A percentile compares a stretch with the other conserved stretches of the same genome.
Evolutionary conservation across 1,140 invertebrate species (phyloP).

Genomic region (Zaprionus gabonicus): DNA sequence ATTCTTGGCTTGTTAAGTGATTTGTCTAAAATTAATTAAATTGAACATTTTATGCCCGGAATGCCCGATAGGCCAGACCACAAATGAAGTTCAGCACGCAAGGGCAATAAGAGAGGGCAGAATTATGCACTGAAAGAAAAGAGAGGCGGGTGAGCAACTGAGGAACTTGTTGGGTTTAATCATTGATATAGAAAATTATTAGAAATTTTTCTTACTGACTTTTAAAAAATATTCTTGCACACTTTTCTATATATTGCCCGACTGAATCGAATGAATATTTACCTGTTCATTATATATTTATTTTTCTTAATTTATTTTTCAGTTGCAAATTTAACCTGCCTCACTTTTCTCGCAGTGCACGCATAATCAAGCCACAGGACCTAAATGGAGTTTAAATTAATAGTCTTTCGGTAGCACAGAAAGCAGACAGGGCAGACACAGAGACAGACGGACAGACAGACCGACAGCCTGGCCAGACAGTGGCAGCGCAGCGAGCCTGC

Average conservation of each 20-base stretch:
- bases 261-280: no score
- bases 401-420: slow-evolving; percentile 59
- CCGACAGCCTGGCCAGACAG: background rate
- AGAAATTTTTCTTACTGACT: no score
- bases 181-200: no score
- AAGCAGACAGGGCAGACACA: slow-evolving; percentile 6
- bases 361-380: slow-evolving; percentile 43
- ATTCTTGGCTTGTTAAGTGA: slow-evolving; percentile 50
- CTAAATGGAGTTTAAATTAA: slow-evolving; percentile 54
- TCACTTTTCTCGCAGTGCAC: slow-evolving; percentile 20
- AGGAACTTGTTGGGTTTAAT: background rate
- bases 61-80: slow-evolving; percentile 32
- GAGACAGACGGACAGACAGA: background rate
- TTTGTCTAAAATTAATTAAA: slow-evolving; percentile 65
- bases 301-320: no score
- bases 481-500: background rate
- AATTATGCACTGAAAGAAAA: slow-evolving; percentile 7
- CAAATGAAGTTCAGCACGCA: slow-evolving; percentile 47
- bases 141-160: background rate
- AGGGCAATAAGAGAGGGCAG: slow-evolving; percentile 10
- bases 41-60: slow-evolving; percentile 48
- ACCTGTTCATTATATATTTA: no score
- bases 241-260: no score
- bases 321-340: no score
- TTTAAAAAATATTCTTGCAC: no score